A percentile compares a stretch with the other conserved stretches of the same genome.
phyloP scores from a whole-genome alignment of 35 echinoderm and acorn worm genomes.

The Heliocidaris tuberculata region DNA sequence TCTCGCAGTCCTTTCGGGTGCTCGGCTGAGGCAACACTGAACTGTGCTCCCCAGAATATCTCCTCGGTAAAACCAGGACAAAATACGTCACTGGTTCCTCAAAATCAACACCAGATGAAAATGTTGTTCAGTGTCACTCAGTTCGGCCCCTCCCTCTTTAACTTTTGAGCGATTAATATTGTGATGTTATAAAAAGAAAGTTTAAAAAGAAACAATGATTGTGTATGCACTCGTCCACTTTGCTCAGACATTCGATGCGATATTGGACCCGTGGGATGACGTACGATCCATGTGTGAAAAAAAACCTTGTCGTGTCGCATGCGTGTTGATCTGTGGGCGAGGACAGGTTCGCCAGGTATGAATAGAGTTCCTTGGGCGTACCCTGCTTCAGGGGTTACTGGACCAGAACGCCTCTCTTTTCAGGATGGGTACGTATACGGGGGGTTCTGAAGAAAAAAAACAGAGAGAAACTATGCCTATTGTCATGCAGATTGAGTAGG shows the following conservation, averaged over 20 bases:
- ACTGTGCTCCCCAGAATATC: neutral
- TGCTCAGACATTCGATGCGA: neutral
- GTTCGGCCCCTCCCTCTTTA: neutral
- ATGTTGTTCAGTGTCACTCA: neutral
- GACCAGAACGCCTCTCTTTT: neutral
- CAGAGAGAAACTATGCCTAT: neutral
- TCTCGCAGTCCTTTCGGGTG: constrained; percentile 6
- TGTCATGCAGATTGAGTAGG: neutral
- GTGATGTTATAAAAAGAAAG: neutral
- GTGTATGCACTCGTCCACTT: neutral
- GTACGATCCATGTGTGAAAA: neutral
- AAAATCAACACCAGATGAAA: neutral
- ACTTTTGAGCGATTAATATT: neutral
- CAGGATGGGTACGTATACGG: neutral
- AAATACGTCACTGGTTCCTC: neutral
- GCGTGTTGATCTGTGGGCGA: neutral
- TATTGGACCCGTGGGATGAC: neutral
- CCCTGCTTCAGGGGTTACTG: neutral
- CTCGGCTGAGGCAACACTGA: neutral
- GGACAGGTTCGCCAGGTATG: neutral
- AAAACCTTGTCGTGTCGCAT: neutral
- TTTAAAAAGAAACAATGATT: neutral
- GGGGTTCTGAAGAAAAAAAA: neutral
- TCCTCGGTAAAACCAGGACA: neutral
- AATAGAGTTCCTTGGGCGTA: neutral